Evolutionary conservation across 2,113 vertebrate species (phyloP).

Genomic region (Myanophis thanlyinensis): DNA sequence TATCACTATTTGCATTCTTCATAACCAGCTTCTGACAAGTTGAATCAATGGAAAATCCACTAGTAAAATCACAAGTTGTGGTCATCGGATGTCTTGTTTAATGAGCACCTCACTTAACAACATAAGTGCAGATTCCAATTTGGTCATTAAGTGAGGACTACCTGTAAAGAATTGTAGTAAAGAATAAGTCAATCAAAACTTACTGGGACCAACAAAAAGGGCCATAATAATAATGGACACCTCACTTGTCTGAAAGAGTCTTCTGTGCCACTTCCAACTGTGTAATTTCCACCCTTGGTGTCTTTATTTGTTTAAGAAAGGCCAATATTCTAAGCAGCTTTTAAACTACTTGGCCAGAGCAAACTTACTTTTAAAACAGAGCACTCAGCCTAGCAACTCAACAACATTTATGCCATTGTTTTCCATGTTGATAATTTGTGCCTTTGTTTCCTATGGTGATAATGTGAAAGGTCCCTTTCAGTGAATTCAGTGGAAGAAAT

Average conservation of each 20-base stretch:
- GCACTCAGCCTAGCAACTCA: not conserved
- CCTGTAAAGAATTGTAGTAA: not conserved
- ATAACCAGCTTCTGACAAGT: not conserved
- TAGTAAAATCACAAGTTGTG: not conserved
- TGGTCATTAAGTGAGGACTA: not conserved
- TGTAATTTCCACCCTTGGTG: not conserved
- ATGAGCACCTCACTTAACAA: not conserved
- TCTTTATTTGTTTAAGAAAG: not conserved
- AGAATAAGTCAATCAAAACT: not conserved
- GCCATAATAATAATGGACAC: not conserved
- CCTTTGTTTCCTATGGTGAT: not conserved
- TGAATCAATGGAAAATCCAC: not conserved
- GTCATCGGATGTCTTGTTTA: not conserved
- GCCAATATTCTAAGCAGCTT: not conserved
- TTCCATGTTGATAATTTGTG: not conserved
- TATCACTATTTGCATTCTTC: not conserved
- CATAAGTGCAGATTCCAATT: not conserved
- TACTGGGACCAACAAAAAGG: not conserved
- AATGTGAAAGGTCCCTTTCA: not conserved
- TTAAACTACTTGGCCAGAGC: not conserved
- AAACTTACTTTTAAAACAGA: not conserved
- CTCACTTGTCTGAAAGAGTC: not conserved
- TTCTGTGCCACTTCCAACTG: not conserved
- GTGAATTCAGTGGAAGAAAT: not conserved
- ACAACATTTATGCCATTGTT: not conserved